A percentile compares a stretch with the other conserved stretches of the same genome.
Evolutionary conservation across 1,140 invertebrate species (phyloP).

Genomic region (Elysia chlorotica): DNA sequence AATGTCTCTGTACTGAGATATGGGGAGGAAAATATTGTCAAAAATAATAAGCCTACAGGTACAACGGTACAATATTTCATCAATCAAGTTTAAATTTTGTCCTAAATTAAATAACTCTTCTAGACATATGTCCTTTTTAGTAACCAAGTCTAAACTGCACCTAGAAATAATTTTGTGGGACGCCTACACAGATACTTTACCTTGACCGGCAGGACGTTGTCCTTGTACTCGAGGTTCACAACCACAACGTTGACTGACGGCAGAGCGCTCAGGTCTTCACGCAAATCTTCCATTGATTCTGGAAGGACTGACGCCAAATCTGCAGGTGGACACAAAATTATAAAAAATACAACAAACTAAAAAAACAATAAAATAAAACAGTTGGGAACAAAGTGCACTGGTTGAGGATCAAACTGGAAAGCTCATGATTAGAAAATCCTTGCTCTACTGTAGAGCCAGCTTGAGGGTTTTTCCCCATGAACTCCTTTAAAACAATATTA

Average conservation of each 20-base stretch:
- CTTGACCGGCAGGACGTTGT: slow-evolving; percentile 28
- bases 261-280: slow-evolving; percentile 29
- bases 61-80: no score
- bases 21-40: no score
- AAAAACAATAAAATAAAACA: neutral
- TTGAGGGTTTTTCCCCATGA: no score
- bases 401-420: neutral
- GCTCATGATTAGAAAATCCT: neutral
- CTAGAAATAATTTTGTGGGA: neutral
- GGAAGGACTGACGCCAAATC: slow-evolving; percentile 37
- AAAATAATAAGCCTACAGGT: no score
- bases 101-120: neutral
- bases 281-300: slow-evolving; percentile 17
- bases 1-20: no score
- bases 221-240: slow-evolving; percentile 48
- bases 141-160: neutral
- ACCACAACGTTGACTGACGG: slow-evolving; percentile 37
- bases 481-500: no score
- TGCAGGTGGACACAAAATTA: slow-evolving; percentile 25
- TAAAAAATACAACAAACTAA: no score
- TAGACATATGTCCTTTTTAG: neutral
- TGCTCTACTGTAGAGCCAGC: no score
- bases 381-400: neutral
- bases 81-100: no score
- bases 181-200: slow-evolving; percentile 9